These are phyloP conservation scores for Gymnosoma rotundatum DNA, from an alignment of 2,888 invertebrate genomes.

Conservation along the genomic window DNA sequence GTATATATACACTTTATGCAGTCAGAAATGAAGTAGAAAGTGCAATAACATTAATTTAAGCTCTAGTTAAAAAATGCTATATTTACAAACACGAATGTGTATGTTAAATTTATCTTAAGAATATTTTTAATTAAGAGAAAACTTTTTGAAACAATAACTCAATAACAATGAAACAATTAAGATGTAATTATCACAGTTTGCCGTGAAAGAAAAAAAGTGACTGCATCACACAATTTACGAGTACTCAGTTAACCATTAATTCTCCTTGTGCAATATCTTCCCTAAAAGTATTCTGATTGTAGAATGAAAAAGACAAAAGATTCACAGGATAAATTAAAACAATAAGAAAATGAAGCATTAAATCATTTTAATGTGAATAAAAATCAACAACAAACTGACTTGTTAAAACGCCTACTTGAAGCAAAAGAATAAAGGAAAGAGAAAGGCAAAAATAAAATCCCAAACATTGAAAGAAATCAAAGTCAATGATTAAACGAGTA, in stretches of 20 bases:
- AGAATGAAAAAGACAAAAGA: conserved; percentile 7
- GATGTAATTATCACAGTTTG: conserved; percentile 79
- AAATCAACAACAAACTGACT: conserved; percentile 64
- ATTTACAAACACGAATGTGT: no score
- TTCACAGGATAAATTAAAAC: conserved; percentile 45
- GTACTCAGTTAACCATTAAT: background rate
- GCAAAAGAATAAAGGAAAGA: background rate
- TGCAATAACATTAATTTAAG: no score
- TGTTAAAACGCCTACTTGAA: conserved; percentile 63
- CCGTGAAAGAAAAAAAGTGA: conserved; percentile 11
- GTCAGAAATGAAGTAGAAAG: no score
- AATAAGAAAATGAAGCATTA: conserved; percentile 39
- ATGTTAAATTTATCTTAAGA: background rate
- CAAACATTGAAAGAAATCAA: background rate
- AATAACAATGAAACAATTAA: conserved; percentile 77
- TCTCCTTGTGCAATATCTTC: background rate
- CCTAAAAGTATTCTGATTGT: background rate
- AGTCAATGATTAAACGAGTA: conserved; percentile 33
- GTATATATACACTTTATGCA: no score
- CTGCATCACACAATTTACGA: conserved; percentile 59
- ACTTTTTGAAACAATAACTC: no score
- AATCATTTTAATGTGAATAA: conserved; percentile 61
- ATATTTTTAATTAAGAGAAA: conserved; percentile 40
- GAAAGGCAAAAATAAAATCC: background rate
- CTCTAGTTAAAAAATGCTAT: no score